Percentiles rank a stretch among this genome's conserved stretches.
These are phyloP conservation scores for Heliocidaris tuberculata DNA, from an alignment of 35 echinoderm and acorn worm genomes.

Conservation along the genomic window DNA sequence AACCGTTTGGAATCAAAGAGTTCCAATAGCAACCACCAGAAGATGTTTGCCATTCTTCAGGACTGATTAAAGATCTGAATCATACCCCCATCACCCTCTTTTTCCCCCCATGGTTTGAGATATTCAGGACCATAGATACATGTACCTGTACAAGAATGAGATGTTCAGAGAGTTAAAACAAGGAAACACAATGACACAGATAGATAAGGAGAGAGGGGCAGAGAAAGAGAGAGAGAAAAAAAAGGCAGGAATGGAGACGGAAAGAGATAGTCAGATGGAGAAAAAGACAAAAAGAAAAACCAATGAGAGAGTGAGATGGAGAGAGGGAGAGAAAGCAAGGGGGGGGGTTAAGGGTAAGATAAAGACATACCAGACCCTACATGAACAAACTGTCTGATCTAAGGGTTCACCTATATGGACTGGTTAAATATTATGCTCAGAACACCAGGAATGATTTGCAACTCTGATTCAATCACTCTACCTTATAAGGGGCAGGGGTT, in stretches of 20 bases:
- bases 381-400: background rate
- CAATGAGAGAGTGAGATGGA: background rate
- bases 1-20: constrained; percentile 10
- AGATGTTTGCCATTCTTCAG: constrained; percentile 10
- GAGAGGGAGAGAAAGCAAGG: background rate
- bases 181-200: background rate
- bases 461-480: background rate
- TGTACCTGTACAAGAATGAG: background rate
- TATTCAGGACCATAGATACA: background rate
- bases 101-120: background rate
- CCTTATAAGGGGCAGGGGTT: background rate
- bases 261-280: no score
- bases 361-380: background rate
- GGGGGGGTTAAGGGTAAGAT: background rate
- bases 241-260: background rate
- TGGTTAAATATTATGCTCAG: background rate
- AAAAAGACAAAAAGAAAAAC: background rate
- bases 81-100: background rate
- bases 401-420: background rate
- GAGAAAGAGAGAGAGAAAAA: background rate
- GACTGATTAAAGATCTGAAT: constrained; percentile 12
- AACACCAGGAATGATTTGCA: background rate
- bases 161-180: background rate
- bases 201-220: background rate
- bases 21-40: background rate